These are phyloP conservation scores for Perithous albicinctus DNA, from an alignment of 2,888 invertebrate genomes.

Conservation along the genomic window DNA sequence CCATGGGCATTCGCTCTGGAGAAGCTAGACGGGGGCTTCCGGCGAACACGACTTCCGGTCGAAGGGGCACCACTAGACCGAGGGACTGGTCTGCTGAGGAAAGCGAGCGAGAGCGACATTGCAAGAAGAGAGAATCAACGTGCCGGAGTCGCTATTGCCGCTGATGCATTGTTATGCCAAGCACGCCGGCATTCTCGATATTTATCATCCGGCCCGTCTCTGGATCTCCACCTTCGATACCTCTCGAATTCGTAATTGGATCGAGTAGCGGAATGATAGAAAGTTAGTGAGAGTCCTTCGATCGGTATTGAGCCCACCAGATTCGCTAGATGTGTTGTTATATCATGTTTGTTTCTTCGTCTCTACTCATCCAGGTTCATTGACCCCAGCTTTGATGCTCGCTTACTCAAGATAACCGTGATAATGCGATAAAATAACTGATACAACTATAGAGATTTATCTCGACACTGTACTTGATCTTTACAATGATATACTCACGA, in stretches of 20 bases:
- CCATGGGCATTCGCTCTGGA: slow-evolving; percentile 67
- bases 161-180: slow-evolving; percentile 64
- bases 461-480: background rate
- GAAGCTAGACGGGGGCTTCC: slow-evolving; percentile 80
- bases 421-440: slow-evolving; percentile 10
- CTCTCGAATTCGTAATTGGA: slow-evolving; percentile 48
- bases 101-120: slow-evolving; percentile 24
- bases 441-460: background rate
- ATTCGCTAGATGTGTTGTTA: slow-evolving; percentile 17
- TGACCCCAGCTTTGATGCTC: slow-evolving; percentile 33
- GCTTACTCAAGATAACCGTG: slow-evolving; percentile 21
- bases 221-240: slow-evolving; percentile 38
- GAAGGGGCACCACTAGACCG: slow-evolving; percentile 71
- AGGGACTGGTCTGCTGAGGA: slow-evolving; percentile 45
- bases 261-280: slow-evolving; percentile 37
- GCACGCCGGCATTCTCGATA: slow-evolving; percentile 65
- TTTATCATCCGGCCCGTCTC: slow-evolving; percentile 59
- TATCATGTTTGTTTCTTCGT: slow-evolving; percentile 17
- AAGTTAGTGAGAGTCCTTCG: slow-evolving; percentile 30
- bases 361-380: slow-evolving; percentile 30
- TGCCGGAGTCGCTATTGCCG: slow-evolving; percentile 33
- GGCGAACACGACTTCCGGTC: slow-evolving; percentile 79
- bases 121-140: slow-evolving; percentile 46
- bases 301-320: slow-evolving; percentile 40
- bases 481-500: background rate